Evolutionary conservation across 2,888 invertebrate genomes (phyloP).

Genomic region (Orgyia antiqua): DNA sequence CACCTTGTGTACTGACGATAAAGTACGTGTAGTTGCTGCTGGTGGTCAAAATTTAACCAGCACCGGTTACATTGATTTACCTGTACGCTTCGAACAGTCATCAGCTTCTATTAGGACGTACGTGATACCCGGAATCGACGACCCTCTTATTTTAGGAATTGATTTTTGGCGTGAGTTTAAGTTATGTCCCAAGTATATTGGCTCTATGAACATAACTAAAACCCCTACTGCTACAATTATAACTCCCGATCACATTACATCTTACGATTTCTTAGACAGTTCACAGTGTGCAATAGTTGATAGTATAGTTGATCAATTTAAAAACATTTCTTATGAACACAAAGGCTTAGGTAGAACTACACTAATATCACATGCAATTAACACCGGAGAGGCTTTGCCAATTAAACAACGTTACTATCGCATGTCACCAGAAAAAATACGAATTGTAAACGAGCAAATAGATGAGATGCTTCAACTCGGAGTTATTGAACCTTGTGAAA

Average conservation of each 20-base stretch:
- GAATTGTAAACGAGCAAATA: slow-evolving; percentile 13
- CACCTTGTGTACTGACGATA: background rate
- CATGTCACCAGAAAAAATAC: slow-evolving; percentile 22
- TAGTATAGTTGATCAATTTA: slow-evolving; percentile 11
- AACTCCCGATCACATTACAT: too few species aligned
- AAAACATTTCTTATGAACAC: slow-evolving; percentile 12
- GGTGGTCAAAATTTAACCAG: background rate
- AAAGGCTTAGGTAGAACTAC: slow-evolving; percentile 18
- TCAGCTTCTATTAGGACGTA: background rate
- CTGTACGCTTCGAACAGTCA: background rate
- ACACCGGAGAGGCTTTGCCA: slow-evolving; percentile 23
- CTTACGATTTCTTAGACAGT: slow-evolving; percentile 1
- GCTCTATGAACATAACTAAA: background rate
- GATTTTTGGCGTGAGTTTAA: slow-evolving; percentile 17
- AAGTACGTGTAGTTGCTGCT: background rate
- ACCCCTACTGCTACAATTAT: background rate
- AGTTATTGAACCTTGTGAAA: slow-evolving; percentile 22
- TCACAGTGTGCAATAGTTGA: slow-evolving; percentile 11
- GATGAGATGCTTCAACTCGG: slow-evolving; percentile 21
- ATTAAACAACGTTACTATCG: slow-evolving; percentile 23
- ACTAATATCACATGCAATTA: slow-evolving; percentile 17
- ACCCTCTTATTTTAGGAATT: slow-evolving; percentile 14
- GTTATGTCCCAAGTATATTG: slow-evolving; percentile 5
- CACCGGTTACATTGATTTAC: background rate
- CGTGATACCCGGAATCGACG: slow-evolving; percentile 8